A percentile compares a stretch with the other conserved stretches of the same genome.
These are phyloP conservation scores for Drosophila tripunctata DNA, from an alignment of 2,888 invertebrate genomes.

Conservation along the genomic window DNA sequence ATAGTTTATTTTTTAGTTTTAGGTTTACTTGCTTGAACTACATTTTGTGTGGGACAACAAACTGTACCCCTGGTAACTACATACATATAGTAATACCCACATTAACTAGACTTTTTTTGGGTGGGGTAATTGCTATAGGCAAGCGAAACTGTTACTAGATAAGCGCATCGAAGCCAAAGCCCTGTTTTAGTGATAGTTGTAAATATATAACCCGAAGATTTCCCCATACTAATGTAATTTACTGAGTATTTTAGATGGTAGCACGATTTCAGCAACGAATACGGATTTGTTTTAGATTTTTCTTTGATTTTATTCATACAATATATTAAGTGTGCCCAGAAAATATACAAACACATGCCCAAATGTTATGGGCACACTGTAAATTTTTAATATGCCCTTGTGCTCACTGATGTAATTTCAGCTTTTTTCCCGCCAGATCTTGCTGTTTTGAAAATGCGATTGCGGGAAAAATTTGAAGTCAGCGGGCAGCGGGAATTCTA, in stretches of 20 bases:
- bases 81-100: conserved; percentile 12
- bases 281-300: conserved; percentile 19
- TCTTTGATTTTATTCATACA: not conserved
- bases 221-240: conserved; percentile 28
- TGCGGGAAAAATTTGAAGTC: no score
- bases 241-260: conserved; percentile 12
- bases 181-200: conserved; percentile 25
- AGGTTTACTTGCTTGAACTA: conserved; percentile 17
- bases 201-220: conserved; percentile 40
- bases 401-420: no score
- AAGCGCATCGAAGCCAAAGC: conserved; percentile 59
- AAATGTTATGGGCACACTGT: no score
- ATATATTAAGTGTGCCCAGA: no score
- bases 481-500: no score
- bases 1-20: conserved; percentile 16
- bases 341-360: no score
- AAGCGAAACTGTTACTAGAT: conserved; percentile 44
- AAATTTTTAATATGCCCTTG: no score
- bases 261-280: no score
- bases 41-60: conserved; percentile 13
- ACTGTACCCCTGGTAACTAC: conserved; percentile 22
- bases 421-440: no score
- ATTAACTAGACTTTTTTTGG: conserved; percentile 22
- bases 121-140: conserved; percentile 32
- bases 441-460: no score